Percentiles rank a stretch among this genome's conserved stretches.
These are phyloP conservation scores for Melolontha melolontha DNA, from an alignment of 2,888 invertebrate genomes.

Conservation along the genomic window DNA sequence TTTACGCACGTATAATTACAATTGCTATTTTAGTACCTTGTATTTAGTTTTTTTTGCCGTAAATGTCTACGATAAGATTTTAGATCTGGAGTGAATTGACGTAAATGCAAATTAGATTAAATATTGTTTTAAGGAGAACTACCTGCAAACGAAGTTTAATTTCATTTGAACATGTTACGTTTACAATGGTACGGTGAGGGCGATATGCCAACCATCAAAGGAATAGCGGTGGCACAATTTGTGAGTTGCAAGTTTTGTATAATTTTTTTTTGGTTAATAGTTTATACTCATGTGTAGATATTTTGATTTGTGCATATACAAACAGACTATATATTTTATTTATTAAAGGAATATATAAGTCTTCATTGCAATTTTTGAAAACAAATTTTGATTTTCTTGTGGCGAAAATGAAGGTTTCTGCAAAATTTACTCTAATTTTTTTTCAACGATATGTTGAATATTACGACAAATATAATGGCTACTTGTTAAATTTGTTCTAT, in stretches of 20 bases:
- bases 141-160: background rate
- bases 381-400: too few species aligned
- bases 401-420: too few species aligned
- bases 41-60: constrained; percentile 7
- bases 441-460: too few species aligned
- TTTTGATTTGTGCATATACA: background rate
- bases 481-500: too few species aligned
- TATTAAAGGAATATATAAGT: too few species aligned
- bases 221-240: constrained; percentile 44
- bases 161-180: constrained; percentile 31
- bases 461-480: too few species aligned
- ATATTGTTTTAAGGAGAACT: background rate
- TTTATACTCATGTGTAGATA: constrained; percentile 7
- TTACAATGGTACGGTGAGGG: constrained; percentile 22
- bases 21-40: background rate
- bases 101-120: constrained; percentile 21
- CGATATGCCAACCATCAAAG: constrained; percentile 8
- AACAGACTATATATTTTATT: too few species aligned
- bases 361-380: too few species aligned
- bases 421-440: too few species aligned
- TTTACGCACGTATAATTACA: background rate
- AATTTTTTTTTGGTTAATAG: too few species aligned
- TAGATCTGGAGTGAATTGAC: constrained; percentile 14
- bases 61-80: constrained; percentile 9
- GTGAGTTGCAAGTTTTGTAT: constrained; percentile 43